These are phyloP conservation scores for Drosophila parvula DNA, from an alignment of 1,140 invertebrate species.

Conservation along the genomic window DNA sequence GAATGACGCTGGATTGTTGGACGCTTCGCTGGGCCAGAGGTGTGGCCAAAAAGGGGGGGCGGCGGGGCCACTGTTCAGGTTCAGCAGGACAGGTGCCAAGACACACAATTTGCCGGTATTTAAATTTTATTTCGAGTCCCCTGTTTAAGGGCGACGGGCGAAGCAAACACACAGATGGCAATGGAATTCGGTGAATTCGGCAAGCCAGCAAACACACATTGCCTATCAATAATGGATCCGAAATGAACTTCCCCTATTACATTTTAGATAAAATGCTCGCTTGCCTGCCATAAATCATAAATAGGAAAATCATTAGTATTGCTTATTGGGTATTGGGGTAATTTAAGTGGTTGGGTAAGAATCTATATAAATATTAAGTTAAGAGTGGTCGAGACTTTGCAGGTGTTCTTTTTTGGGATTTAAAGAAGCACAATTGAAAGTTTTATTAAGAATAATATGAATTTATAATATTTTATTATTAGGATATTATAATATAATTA, in stretches of 20 bases:
- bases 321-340: neutral
- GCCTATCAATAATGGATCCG: constrained; percentile 11
- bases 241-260: neutral
- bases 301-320: constrained; percentile 5
- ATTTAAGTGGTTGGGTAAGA: too few species aligned
- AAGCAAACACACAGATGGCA: constrained; percentile 22
- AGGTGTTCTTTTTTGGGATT: neutral
- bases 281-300: neutral
- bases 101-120: constrained; percentile 68
- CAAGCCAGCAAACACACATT: neutral
- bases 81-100: constrained; percentile 33
- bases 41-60: neutral
- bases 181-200: constrained; percentile 20
- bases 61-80: neutral
- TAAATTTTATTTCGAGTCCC: constrained; percentile 64
- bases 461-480: too few species aligned
- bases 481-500: too few species aligned
- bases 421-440: neutral
- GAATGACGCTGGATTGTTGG: constrained; percentile 52
- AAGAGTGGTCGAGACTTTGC: too few species aligned
- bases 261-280: neutral
- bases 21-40: constrained; percentile 10
- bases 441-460: neutral
- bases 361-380: neutral
- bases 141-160: constrained; percentile 34